Evolutionary conservation across 2,113 vertebrate genomes (phyloP), one percentile per base, ranked within the genome.

Genomic region (Fregetta grallaria): DNA sequence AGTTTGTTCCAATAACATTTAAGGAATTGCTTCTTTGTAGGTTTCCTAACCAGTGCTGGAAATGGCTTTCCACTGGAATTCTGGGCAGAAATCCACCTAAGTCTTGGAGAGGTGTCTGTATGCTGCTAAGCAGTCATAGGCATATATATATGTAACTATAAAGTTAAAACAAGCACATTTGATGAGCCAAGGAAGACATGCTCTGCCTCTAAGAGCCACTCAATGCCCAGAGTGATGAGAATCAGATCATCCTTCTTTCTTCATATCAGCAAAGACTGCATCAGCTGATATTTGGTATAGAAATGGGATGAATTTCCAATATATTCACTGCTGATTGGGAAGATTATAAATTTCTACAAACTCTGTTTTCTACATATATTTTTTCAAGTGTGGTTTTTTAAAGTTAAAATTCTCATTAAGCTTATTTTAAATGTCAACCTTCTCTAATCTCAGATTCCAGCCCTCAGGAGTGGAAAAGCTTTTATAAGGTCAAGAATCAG

Each of bases 401-500:
- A 75, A 71, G 34, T 65, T 92, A 62, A 89, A 92, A 62, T 58
- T 80, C 36, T 80, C 47, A 88, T 96, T 88, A 84, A 76, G 49
- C 20, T 53, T 76, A 63, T 34, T 94, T 92, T 58, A 94, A 80
- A 90, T 76, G 73, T 88, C 77, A 96, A 1, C 45, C 13, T 76
- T 45, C 62, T 82, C 66, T 55, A 75, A 81, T 73, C 58, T 92
- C 70, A 62, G 27, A 82, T 70, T 94, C 40, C 66, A 96, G 10
- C 82, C 58, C 68, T 85, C 22, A 45, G 88, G 76, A 95, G 49
- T 85, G 12, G 40, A 92, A 92, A 95, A 81, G 56, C 86, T 94
- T 85, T 89, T 59, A 89, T 75, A 95, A 95, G 88, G 76, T 94
- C 91, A 96, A 76, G 66, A 89, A 94, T 80, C 38, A 72, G 29